Base-by-base conservation (phyloP, 2,888 invertebrate genomes). In the Sialis fuliginosa region DNA sequence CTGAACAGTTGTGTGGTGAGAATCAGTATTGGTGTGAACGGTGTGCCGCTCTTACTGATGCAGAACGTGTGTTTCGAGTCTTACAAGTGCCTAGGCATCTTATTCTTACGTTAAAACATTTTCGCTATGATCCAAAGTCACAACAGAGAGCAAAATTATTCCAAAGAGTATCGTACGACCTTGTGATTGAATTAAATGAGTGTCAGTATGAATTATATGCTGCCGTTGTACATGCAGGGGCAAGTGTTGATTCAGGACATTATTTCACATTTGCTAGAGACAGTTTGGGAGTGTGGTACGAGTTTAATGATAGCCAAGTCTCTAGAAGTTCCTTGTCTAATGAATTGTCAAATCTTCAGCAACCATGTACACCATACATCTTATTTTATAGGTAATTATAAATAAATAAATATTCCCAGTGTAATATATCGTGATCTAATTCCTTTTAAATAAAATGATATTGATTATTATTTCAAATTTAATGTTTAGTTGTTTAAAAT, bases 231-330 rank as follows among this genome's bases (percentile, higher is more conserved):
- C 91, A 91, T 62, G 78, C 80, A 0, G 91, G 91, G 2, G 75
- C 77, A 22, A 83, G 81, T 45, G 78, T 87, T 52, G 85, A 90
- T 58, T 82, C 84, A 1, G 91, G 90, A 0, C 91, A 91, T 60
- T 91, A 91, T 61, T 88, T 86, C 61, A 87, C 88, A 0, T 78
- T 85, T 49, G 87, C 84, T 0, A 73, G 77, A 34, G 83, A 83
- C 58, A 65, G 63, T 12, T 68, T 69, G 48, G 67, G 73, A 34
- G 66, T 66, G 47, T 90, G 90, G 90, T 82, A 77, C 60, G 75
- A 80, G 58, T 87, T 85, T 58, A 87, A 89, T 58, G 90, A 90
- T 56, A 79, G 77, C 49, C 66, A 71, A n/a, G 86, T 90, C 1
- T 71, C 73, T 1, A 61, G 64, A 39, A 71, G 76, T 9, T 70